phyloP scores from a whole-genome alignment of 2,113 vertebrate species.

The Hemicordylus capensis region DNA sequence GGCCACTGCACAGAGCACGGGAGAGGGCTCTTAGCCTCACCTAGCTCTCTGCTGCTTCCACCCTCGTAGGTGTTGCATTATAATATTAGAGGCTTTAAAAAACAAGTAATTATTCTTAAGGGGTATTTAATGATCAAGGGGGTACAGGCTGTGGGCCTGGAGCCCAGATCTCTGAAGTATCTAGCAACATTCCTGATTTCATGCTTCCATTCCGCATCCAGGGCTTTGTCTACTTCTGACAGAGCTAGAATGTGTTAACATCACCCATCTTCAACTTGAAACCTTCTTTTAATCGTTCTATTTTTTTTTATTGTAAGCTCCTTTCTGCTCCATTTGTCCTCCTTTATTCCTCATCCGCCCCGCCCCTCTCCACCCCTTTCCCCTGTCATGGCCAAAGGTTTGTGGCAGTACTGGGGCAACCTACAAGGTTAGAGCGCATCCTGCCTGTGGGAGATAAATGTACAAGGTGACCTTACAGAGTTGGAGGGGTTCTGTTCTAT shows the following conservation, averaged over 20 bases:
- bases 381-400: not conserved
- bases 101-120: no score
- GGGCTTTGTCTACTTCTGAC: not conserved
- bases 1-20: no score
- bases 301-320: not conserved
- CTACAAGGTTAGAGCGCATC: not conserved
- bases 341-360: not conserved
- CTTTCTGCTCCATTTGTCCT: not conserved
- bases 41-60: no score
- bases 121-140: no score
- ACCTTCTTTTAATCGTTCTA: not conserved
- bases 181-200: no score
- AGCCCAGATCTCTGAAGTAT: no score
- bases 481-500: not conserved
- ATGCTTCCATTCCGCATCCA: no score
- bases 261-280: not conserved
- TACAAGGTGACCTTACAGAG: not conserved
- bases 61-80: no score
- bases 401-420: not conserved
- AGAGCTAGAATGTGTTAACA: no score
- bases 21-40: no score
- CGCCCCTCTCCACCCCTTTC: not conserved
- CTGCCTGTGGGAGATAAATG: not conserved
- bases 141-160: not conserved
- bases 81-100: no score